Conservation (phyloP, 2,888 invertebrate species). For the Mylabris sibirica region DNA sequence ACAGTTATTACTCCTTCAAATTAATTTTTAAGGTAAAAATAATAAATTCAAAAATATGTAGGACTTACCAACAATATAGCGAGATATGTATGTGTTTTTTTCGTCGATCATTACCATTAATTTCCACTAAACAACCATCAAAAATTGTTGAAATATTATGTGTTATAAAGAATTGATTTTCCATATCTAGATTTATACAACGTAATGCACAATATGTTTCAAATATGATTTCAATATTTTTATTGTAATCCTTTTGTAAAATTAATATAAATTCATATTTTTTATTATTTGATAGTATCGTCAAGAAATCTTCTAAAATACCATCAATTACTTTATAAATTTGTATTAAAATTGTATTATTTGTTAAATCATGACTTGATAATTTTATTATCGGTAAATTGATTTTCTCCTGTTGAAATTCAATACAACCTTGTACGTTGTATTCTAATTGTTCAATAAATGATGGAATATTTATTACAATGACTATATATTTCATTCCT, state of each 20-base stretch:
- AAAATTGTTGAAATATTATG: conserved; percentile 41
- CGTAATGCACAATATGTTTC: conserved; percentile 49
- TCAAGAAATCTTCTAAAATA: conserved; percentile 40
- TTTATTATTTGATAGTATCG: conserved; percentile 37
- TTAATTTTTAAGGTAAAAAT: neutral
- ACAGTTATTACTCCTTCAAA: conserved; percentile 60
- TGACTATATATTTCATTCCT: conserved; percentile 27
- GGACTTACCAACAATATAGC: conserved; percentile 15
- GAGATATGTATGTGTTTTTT: neutral
- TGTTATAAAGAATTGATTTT: conserved; percentile 41
- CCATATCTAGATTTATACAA: conserved; percentile 37
- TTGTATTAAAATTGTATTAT: conserved; percentile 22
- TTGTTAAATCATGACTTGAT: conserved; percentile 30
- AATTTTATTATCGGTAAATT: conserved; percentile 33
- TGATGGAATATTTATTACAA: conserved; percentile 30
- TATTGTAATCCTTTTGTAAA: conserved; percentile 38
- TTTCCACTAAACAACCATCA: conserved; percentile 43
- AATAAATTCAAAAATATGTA: neutral
- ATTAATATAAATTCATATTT: conserved; percentile 43
- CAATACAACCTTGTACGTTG: conserved; percentile 31
- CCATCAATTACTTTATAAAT: conserved; percentile 35
- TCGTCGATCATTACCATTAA: conserved; percentile 29
- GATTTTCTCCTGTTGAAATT: conserved; percentile 22
- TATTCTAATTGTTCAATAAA: conserved; percentile 33
- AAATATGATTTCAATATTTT: conserved; percentile 44